phyloP scores from a whole-genome alignment of 2,888 invertebrate species.

The Sicus ferrugineus region DNA sequence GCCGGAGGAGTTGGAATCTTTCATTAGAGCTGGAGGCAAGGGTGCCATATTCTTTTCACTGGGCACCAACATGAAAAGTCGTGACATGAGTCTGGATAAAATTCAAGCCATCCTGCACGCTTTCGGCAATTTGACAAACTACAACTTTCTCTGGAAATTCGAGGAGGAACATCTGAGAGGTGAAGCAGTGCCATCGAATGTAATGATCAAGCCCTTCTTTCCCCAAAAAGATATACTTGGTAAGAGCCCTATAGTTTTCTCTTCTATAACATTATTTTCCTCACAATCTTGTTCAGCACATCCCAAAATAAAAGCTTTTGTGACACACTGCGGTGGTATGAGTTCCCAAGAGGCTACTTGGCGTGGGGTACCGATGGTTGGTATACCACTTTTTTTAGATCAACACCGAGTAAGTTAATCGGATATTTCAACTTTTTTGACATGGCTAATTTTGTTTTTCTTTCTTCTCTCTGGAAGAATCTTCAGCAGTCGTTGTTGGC shows the following conservation, averaged over 20 bases:
- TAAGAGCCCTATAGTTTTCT: not conserved
- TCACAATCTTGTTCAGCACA: conserved; percentile 42
- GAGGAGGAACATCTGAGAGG: conserved; percentile 43
- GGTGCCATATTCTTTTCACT: conserved; percentile 59
- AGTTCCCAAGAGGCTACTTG: conserved; percentile 55
- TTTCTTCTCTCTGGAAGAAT: conserved; percentile 32
- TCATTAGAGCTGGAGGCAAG: conserved; percentile 49
- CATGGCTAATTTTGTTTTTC: not conserved
- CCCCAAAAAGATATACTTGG: conserved; percentile 53
- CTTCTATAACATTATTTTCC: conserved; percentile 1
- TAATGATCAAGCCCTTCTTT: conserved; percentile 37
- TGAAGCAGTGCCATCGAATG: conserved; percentile 46
- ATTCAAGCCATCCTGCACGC: conserved; percentile 46
- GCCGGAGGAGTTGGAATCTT: conserved; percentile 48
- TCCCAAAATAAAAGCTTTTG: conserved; percentile 50
- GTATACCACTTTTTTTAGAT: conserved; percentile 54
- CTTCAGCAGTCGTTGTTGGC: conserved; percentile 30
- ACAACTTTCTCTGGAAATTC: conserved; percentile 62
- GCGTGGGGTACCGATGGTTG: conserved; percentile 56
- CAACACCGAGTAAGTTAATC: conserved; percentile 48
- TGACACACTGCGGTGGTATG: conserved; percentile 57
- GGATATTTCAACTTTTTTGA: not conserved
- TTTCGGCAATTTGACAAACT: conserved; percentile 51
- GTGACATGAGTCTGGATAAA: conserved; percentile 36
- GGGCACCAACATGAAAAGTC: conserved; percentile 53